Base-by-base conservation (phyloP, 2,113 vertebrate species). In the Gobius niger region DNA sequence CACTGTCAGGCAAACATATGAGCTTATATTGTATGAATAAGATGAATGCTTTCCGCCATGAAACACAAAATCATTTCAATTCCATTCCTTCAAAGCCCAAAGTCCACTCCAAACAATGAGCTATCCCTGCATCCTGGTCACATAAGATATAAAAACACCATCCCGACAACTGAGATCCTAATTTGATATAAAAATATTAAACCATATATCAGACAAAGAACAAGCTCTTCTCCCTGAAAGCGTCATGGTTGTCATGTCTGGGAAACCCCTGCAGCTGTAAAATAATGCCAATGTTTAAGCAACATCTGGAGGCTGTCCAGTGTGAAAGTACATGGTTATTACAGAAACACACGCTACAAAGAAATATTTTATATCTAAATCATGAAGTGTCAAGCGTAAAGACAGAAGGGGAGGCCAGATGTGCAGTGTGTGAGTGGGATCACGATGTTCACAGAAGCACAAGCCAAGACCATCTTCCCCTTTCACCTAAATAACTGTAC, bases 171-270 rank as follows among this genome's bases (percentile, higher is more conserved):
- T 34, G 24, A 34, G 5, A 34, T 3, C 24, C 5, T 34, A 34
- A 34, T 34, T 4, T 4, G 2, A 34, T 34, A 34, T 34, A 4
- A 34, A 34, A 34, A 34, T 34, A 34, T 34, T 34, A 34, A 34
- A 34, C 3, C 24, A 34, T 34, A 34, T 34, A 34, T 34, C 5
- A 34, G 24, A 34, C 24, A 34, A 34, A 34, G 24, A 34, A 34
- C 24, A 34, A 34, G 24, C 24, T 3, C 41, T 65, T 65, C 54
- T 83, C 61, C 72, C 68, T 19, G 10, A 75, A 49, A 75, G 44
- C 10, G 14, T 18, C 61, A 61, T 77, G 81, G 77, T 75, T 81
- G 60, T 66, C 63, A 42, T 24, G 52, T 72, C 68, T 47, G 53
- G 47, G 11, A 2, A 68, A 15, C 1, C 40, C 12, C 49, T 7